Base-by-base conservation (phyloP, 2,113 vertebrate genomes). In the Calypte anna region DNA sequence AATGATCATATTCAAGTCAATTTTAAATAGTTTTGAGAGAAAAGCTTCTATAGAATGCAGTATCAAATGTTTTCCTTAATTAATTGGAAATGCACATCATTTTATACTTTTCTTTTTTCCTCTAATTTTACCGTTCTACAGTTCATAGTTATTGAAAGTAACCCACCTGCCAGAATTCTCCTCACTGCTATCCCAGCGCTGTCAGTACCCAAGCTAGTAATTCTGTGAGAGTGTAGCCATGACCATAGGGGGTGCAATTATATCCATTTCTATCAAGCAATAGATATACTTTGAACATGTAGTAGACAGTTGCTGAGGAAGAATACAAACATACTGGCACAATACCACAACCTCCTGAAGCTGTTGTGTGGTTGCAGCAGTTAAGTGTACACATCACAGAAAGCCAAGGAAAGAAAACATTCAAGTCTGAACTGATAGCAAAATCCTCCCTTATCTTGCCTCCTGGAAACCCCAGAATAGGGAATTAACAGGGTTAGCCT, bases 21-120 rank as follows among this genome's bases (percentile, higher is more conserved):
- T 83, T 94, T 88, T 85, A 96, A 95, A 84, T 89, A 84, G 93
- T 93, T 91, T 93, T 85, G 23, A 88, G 58, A 82, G 22, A 82
- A 90, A 8, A 94, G 8, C 22, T 78, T 95, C 91, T 92, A 82
- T 19, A 91, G 64, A 80, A 72, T 46, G 19, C 6, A 61, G 16
- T 82, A 90, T 93, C 43, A 82, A 85, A 70, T 89, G 25, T 72
- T 86, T 96, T 81, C 36, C 36, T 40, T 95, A 80, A 94, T 91
- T 83, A 95, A 94, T 62, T 94, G 51, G 44, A 95, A 93, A 84
- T 20, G 28, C 12, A 10, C 75, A 88, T 61, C 31, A 24, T 86
- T 78, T 84, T 77, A 75, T 40, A 48, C 6, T 86, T 90, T 80
- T 69, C 43, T 86, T 91, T 94, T 55, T 85, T 58, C 46, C 6